Base-by-base conservation (phyloP, 2,113 vertebrate species). In the Tangachromis dhanisi region DNA sequence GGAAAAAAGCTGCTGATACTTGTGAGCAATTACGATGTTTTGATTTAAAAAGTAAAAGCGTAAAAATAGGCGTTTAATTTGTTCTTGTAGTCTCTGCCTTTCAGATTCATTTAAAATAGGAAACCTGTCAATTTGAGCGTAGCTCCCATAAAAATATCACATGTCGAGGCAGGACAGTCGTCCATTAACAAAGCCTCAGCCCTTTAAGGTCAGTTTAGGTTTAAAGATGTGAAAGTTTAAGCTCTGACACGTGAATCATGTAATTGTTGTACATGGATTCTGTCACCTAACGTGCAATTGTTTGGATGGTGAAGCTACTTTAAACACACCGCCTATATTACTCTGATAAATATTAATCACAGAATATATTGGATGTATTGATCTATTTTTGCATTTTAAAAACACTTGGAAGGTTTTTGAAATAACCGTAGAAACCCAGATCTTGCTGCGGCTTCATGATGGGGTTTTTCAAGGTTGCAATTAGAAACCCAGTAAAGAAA, bases 191-290 rank as follows among this genome's bases (percentile, higher is more conserved):
- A 54, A 42, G 1, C 0, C 4, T 0, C n/a, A 9, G 54, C 8
- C 19, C 31, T 29, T 19, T 33, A 31, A 84, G 80, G 78, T 90
- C 61, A 19, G 47, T 79, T 17, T 2, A 9, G n/a, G 63, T 42
- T 49, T 31, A 7, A 2, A 31, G 9, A 19, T 35, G 73, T 86
- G 73, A 73, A 89, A 85, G 61, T 83, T 59, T 85, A 11, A 86
- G 53, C 14, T 5, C 17, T 3, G 17, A 38, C 33, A 35, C 80
- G 1, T 40, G 26, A 82, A 11, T 8, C 19, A 9, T 83, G 82
- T 83, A 81, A 88, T 86, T 86, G 38, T 53, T 80, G 5, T 51
- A 29, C 21, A 59, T 6, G 33, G 17, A 54, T 73, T 24, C 3
- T 6, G 5, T 59, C 42, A 51, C 12, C 24, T 87, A 4, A 47